Evolutionary conservation across 2,113 vertebrate species (phyloP), one percentile per base, ranked within the genome.

Genomic region (Anarrhichthys ocellatus): DNA sequence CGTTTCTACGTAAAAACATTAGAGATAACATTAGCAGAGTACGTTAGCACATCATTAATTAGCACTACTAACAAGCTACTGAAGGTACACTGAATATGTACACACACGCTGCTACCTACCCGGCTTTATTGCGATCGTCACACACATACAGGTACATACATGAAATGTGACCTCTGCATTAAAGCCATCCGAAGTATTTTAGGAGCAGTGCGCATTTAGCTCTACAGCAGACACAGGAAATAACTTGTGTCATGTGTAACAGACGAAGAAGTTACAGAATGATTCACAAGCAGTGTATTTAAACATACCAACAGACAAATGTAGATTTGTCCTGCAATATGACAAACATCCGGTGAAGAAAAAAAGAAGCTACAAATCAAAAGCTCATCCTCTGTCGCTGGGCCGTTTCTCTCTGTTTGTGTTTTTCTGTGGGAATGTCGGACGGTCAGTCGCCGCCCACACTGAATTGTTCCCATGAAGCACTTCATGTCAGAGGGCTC

Each of bases 401-500:
- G 13, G 24, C 27, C 8, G 2, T 32, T 15, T 14, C 36, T 75
- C 9, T 74, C 32, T 76, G 56, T 76, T 76, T 10, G 20, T 22
- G 50, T 56, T n/a, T 54, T 38, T 61, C 63, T 73, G 52, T 46
- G 27, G 42, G 17, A 8, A 64, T 17, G 0, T 32, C 20, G 13
- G 32, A n/a, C 32, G 1, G 58, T 62, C 63, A 54, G 74, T 71
- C 58, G 29, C 76, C 56, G 61, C 83, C 75, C 78, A 58, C 50
- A 10, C 46, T 5, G 3, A 5, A 69, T 75, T 73, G 68, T 68
- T 83, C 87, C 42, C 59, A 24, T 7, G 34, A 74, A 74, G 40
- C 36, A 4, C 69, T 61, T 76, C 40, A 27, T 50, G n/a, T 77
- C 70, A 69, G 61, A 76, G 34, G 76, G 46, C 74, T 73, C 72